phyloP scores from a whole-genome alignment of 1,140 invertebrate species.

The Cataglyphis hispanica region DNA sequence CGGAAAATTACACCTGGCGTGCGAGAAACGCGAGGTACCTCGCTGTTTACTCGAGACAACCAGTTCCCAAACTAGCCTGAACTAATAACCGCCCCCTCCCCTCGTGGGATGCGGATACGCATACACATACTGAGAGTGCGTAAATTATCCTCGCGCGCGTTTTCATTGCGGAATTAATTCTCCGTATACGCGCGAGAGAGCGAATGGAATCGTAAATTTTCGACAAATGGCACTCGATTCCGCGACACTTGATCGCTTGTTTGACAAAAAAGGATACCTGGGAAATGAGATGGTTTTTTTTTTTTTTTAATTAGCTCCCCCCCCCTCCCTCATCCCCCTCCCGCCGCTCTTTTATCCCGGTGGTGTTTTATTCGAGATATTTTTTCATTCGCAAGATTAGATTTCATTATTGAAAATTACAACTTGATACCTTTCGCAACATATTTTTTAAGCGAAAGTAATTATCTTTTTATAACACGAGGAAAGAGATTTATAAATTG shows the following conservation, averaged over 20 bases:
- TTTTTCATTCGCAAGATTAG: neutral
- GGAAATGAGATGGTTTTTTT: neutral
- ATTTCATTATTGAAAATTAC: neutral
- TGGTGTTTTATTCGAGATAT: neutral
- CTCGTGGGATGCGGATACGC: neutral
- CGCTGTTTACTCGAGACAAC: slow-evolving; percentile 45
- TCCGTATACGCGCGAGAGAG: neutral
- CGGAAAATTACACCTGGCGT: slow-evolving; percentile 48
- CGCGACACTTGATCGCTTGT: neutral
- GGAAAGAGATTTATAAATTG: neutral
- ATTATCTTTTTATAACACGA: neutral
- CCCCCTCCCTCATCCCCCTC: neutral
- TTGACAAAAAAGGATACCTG: neutral
- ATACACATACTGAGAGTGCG: neutral
- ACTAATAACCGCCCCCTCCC: neutral
- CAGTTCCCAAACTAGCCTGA: neutral
- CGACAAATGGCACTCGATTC: neutral
- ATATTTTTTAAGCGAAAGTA: neutral
- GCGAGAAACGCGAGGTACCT: neutral
- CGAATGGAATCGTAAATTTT: slow-evolving; percentile 40
- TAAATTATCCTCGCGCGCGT: slow-evolving; percentile 43
- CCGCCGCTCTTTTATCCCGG: neutral
- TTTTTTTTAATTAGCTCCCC: neutral
- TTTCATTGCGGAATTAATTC: slow-evolving; percentile 20
- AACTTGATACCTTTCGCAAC: neutral